Evolutionary conservation across 37 sponge, comb jelly and placozoan genomes (phyloP).

Genomic region (Agelas oroides): DNA sequence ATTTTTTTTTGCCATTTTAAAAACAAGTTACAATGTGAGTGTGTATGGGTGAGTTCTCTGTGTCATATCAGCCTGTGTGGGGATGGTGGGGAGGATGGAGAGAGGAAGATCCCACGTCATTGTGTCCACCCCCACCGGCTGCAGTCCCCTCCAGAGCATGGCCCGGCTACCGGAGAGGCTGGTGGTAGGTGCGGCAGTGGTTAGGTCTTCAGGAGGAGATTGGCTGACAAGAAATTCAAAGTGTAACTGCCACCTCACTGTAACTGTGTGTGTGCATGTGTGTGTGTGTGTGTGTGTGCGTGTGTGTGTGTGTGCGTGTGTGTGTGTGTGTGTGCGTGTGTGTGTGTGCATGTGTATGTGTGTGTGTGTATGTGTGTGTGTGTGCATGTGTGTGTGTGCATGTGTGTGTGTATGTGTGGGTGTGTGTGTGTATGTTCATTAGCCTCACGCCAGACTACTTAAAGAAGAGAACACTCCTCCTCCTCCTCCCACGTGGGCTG

Average conservation of each 20-base stretch:
- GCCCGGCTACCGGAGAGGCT: conserved; percentile 27
- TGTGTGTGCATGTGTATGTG: not conserved
- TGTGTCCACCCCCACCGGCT: conserved; percentile 19
- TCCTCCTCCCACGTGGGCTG: too few species aligned
- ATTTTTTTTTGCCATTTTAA: too few species aligned
- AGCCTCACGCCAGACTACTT: too few species aligned
- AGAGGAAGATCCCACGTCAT: conserved; percentile 74
- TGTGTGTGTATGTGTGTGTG: too few species aligned
- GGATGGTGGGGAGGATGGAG: conserved; percentile 64
- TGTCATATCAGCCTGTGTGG: conserved; percentile 50
- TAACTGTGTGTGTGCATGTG: conserved; percentile 42
- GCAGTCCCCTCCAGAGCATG: conserved; percentile 26
- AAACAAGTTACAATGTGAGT: conserved; percentile 4
- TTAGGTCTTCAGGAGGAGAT: not conserved
- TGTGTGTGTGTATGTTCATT: too few species aligned
- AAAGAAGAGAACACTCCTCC: too few species aligned
- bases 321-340: too few species aligned
- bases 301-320: too few species aligned
- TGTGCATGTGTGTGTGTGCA: too few species aligned
- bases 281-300: not conserved
- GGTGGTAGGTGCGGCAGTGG: not conserved
- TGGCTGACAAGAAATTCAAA: conserved; percentile 75
- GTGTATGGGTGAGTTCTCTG: not conserved
- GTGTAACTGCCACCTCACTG: conserved; percentile 69
- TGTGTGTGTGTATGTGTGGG: too few species aligned